These are phyloP conservation scores for Equus quagga DNA, from an alignment of 2,113 vertebrate species.

Conservation along the genomic window DNA sequence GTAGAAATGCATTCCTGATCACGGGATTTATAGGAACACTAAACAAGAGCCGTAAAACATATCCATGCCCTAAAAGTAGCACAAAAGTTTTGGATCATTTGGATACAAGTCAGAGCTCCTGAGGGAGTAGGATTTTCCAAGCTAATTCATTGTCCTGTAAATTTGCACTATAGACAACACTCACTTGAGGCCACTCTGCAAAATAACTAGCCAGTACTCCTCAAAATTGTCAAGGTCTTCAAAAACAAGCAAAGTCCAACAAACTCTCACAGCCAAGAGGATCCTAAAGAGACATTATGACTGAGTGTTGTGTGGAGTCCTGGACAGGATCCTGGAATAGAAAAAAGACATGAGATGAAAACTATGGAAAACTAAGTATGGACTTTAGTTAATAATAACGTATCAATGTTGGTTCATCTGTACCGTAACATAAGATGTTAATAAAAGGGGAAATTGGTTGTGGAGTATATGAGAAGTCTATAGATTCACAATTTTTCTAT, in stretches of 20 bases:
- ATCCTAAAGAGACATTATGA: not conserved
- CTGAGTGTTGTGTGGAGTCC: not conserved
- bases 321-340: not conserved
- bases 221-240: constrained; percentile 10
- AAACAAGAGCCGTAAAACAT: not conserved
- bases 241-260: not conserved
- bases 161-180: not conserved
- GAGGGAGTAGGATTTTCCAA: constrained; percentile 20
- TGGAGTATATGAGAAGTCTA: not conserved
- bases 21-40: not conserved
- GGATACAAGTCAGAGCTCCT: not conserved
- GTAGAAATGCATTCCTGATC: not conserved
- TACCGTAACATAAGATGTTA: not conserved
- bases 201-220: not conserved
- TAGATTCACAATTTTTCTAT: not conserved
- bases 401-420: not conserved
- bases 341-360: not conserved
- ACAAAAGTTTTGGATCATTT: not conserved
- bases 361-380: not conserved
- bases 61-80: not conserved
- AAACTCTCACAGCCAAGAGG: not conserved
- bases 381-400: not conserved
- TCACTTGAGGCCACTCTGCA: not conserved
- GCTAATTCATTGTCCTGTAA: not conserved
- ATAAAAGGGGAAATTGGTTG: not conserved